These are phyloP conservation scores for Caenorhabditis brenneri DNA, from an alignment of 1,140 invertebrate species.

Conservation along the genomic window DNA sequence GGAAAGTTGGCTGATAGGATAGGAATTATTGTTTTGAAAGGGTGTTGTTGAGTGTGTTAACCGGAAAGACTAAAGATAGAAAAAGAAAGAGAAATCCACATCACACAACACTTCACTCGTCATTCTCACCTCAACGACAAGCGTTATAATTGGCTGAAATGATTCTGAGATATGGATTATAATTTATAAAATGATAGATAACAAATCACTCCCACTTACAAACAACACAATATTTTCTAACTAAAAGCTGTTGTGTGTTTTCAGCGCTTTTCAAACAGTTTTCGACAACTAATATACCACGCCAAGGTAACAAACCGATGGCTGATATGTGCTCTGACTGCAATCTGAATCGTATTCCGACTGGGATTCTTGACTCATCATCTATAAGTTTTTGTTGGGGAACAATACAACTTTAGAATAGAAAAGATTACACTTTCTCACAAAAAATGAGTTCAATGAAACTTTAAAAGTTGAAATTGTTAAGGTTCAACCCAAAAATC, in stretches of 20 bases:
- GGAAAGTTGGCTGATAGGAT: not conserved
- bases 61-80: too few relatives aligned
- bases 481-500: too few relatives aligned
- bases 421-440: too few relatives aligned
- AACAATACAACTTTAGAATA: too few relatives aligned
- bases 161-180: not conserved
- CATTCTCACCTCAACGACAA: constrained; percentile 41
- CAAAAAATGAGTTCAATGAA: too few relatives aligned
- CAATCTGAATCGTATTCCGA: constrained; percentile 35
- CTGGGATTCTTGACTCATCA: constrained; percentile 20
- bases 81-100: not conserved
- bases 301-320: constrained; percentile 19
- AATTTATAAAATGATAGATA: not conserved
- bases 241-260: not conserved
- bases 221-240: not conserved
- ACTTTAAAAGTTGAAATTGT: too few relatives aligned
- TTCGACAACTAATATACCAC: not conserved
- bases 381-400: constrained; percentile 4
- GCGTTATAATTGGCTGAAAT: constrained; percentile 40
- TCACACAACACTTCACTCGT: constrained; percentile 4
- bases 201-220: not conserved
- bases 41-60: not conserved
- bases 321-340: constrained; percentile 11
- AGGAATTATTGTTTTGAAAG: not conserved
- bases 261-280: not conserved